Base-by-base conservation (phyloP, 1,140 invertebrate species). In the Penaeus japonicus region DNA sequence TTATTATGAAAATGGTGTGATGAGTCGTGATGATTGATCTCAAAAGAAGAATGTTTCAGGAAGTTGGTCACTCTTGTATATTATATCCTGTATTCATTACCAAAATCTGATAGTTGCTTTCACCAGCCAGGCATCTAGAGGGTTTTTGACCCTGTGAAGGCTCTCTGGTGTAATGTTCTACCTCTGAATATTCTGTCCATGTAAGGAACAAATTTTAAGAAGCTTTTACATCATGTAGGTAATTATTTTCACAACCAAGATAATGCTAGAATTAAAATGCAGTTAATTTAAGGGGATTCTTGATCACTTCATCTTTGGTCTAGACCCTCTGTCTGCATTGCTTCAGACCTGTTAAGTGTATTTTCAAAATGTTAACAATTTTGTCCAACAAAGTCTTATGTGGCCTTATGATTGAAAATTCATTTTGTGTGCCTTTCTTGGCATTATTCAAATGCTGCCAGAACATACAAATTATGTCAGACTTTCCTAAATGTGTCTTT, bases 121-220 rank as follows among this genome's bases (percentile, higher is more conserved):
- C 30, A n/a, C 30, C 81, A 83, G 55, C 35, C 35, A 35, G 55
- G 54, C 30, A 32, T 30, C 39, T 82, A 82, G 57, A 83, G 81
- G 39, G 30, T 5, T 59, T 39, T 17, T 83, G n/a, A n/a, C 39
- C n/a, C 39, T 35, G 27, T 39, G 27, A 65, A n/a, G 59, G 55
- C 59, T 59, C 57, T 83, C 30, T 83, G n/a, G 27, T 39, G 59
- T n/a, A 59, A 83, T 83, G 39, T 83, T 83, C 81, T 83, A 83
- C 81, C 81, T 83, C 81, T 59, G 27, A 62, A 83, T 83, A 83
- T 83, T 83, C 57, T 83, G 81, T 83, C 81, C 81, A 59, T 30
- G 81, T 83, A 65, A 62, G 59, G 81, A 83, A 65, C 81, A 83
- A 83, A 83, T 24, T n/a, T 65, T 83, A 30, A 39, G 57, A 73